phyloP scores from a whole-genome alignment of 2,113 vertebrate species.

The Albula goreensis region DNA sequence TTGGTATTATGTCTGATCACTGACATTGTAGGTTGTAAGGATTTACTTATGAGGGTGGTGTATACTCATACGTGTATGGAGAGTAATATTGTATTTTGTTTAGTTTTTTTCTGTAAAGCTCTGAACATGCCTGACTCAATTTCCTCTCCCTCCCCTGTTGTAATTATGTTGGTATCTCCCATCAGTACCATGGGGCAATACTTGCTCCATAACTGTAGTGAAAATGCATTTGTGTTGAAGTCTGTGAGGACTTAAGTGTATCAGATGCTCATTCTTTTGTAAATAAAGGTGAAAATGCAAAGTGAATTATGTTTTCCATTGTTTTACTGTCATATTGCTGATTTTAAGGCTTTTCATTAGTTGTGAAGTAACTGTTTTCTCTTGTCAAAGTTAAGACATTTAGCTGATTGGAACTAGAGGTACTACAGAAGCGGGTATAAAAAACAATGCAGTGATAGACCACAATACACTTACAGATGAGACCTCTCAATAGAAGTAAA shows the following conservation, averaged over 20 bases:
- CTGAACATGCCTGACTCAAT: neutral
- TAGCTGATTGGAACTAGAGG: no score
- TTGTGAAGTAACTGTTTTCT: neutral
- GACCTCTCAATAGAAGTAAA: no score
- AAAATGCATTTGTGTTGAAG: conserved; percentile 13
- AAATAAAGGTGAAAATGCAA: conserved; percentile 18
- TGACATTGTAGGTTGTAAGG: neutral
- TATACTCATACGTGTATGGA: neutral
- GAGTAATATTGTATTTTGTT: conserved; percentile 2
- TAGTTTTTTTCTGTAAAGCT: neutral
- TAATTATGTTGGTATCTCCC: neutral
- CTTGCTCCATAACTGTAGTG: neutral
- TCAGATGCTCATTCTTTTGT: conserved; percentile 18
- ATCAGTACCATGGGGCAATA: neutral
- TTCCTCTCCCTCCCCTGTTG: neutral
- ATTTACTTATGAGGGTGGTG: neutral
- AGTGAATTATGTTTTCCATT: neutral
- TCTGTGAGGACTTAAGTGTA: conserved; percentile 22
- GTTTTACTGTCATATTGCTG: neutral
- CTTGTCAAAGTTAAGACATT: no score
- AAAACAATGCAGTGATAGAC: no score
- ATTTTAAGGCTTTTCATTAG: neutral
- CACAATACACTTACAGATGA: no score
- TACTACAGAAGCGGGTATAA: no score
- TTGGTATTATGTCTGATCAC: neutral